Conservation (phyloP, 2,888 invertebrate species). For the Apotomis turbidana region DNA sequence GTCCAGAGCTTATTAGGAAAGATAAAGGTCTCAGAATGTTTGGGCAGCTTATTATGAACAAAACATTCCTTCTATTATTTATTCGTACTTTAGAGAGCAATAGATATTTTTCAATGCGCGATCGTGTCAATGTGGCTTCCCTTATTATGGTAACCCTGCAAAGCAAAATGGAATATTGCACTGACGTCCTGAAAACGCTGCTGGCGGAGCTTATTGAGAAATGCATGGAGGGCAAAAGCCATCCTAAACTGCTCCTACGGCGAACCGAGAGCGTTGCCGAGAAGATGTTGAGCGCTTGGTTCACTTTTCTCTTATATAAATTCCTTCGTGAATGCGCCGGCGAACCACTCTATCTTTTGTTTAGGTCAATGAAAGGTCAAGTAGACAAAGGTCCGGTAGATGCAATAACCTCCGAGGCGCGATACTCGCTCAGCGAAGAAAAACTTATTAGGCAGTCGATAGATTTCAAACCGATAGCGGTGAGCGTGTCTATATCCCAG, state of each 20-base stretch:
- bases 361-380: constrained; percentile 99
- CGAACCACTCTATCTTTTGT: constrained; percentile 98
- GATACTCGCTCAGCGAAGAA: constrained; percentile 99
- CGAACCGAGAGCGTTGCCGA: constrained; percentile 99
- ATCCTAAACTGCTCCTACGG: constrained; percentile 95
- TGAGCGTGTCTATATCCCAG: constrained; percentile 96
- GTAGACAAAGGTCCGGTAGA: constrained; percentile 99
- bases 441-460: constrained; percentile 99
- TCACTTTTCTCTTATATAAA: constrained; percentile 98
- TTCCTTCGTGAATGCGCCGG: constrained; percentile 99
- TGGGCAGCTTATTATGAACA: constrained; percentile 98
- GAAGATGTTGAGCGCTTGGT: constrained; percentile 99
- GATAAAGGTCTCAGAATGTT: constrained; percentile 97
- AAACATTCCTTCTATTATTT: constrained; percentile 98
- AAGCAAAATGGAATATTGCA: constrained; percentile 99
- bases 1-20: constrained; percentile 93
- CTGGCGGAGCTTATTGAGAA: constrained; percentile 98
- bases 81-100: constrained; percentile 98
- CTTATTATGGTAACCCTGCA: constrained; percentile 99
- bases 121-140: constrained; percentile 98
- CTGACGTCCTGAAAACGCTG: constrained; percentile 98
- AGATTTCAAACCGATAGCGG: constrained; percentile 96
- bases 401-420: constrained; percentile 97
- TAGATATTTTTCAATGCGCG: constrained; percentile 96
- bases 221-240: constrained; percentile 98